A percentile compares a stretch with the other conserved stretches of the same genome.
Conservation (phyloP, 2,797 vertebrate species). For the Myotis planiceps region DNA sequence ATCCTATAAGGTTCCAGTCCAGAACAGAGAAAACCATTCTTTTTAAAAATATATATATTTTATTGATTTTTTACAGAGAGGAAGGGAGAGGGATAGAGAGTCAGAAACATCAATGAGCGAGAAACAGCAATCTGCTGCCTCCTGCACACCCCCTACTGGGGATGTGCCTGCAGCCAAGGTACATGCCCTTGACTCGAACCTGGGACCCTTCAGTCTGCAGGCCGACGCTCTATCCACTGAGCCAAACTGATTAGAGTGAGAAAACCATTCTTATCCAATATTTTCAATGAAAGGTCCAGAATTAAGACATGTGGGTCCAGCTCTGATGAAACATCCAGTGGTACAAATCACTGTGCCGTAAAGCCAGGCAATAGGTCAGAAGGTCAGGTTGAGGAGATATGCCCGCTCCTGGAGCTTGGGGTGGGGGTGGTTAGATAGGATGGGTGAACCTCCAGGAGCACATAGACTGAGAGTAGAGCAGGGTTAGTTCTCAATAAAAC, state of each 20-base stretch:
- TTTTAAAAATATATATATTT: background rate
- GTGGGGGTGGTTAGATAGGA: background rate
- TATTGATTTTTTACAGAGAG: too few relatives aligned
- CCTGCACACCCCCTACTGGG: too few relatives aligned
- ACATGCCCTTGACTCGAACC: too few relatives aligned
- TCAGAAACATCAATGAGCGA: too few relatives aligned
- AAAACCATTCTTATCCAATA: background rate
- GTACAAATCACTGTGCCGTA: background rate
- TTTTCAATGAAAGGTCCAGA: background rate
- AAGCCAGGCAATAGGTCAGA: background rate
- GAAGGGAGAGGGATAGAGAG: too few relatives aligned
- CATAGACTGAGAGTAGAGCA: background rate
- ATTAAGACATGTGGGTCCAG: background rate
- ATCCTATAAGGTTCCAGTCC: background rate
- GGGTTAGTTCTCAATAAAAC: background rate
- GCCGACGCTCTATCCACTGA: too few relatives aligned
- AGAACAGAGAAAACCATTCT: background rate
- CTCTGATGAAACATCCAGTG: background rate
- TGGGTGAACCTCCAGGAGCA: background rate
- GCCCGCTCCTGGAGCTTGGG: background rate
- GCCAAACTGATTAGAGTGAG: background rate
- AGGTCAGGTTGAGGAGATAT: background rate
- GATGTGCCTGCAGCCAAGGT: too few relatives aligned
- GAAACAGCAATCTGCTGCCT: too few relatives aligned
- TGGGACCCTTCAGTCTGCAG: too few relatives aligned